Evolutionary conservation across 2,888 invertebrate genomes (phyloP), one percentile per base, ranked within the genome.

Genomic region (Epinotia demarniana): DNA sequence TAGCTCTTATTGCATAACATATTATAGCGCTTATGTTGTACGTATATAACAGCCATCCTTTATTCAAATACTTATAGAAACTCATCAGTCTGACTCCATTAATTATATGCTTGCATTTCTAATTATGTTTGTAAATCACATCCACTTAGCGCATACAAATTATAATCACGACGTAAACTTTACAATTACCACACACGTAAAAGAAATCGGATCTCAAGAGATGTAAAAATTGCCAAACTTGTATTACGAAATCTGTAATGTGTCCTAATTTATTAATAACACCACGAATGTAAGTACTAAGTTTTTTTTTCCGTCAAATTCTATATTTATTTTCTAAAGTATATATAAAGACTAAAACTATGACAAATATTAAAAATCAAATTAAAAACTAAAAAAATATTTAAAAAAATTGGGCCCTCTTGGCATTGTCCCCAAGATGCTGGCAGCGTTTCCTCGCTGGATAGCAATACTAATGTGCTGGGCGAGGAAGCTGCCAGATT

Each of bases 111-210:
- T 12, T 43, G 18, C 55, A 43, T 55, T 39, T 71, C 39, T 63
- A 63, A 71, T 62, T 55, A 53, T n/a, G 18, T 62, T 62, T 53
- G n/a, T 67, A 18, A 67, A 67, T 67, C 16, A 55, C n/a, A 19
- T 49, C 3, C 18, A 71, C 49, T 3, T 39, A 49, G 33, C 27
- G 18, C 53, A 33, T 53, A 70, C 43, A 27, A 49, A 39, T 16
- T 61, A 61, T 33, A 27, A 53, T 33, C 11, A 55, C 16, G n/a
- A 64, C 23, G 19, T 64, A 8, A 23, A 33, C 33, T 12, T 67
- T n/a, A 33, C 49, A 33, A 53, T 66, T 66, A 27, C n/a, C 5
- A 19, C 33, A 55, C 33, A 33, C 18, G n/a, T 11, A 9, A 13
- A 9, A 23, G 23, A 16, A 46, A 64, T 23, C 5, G 43, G 63